Conservation (phyloP, 2,113 vertebrate species). For the Nyctibius bracteatus region DNA sequence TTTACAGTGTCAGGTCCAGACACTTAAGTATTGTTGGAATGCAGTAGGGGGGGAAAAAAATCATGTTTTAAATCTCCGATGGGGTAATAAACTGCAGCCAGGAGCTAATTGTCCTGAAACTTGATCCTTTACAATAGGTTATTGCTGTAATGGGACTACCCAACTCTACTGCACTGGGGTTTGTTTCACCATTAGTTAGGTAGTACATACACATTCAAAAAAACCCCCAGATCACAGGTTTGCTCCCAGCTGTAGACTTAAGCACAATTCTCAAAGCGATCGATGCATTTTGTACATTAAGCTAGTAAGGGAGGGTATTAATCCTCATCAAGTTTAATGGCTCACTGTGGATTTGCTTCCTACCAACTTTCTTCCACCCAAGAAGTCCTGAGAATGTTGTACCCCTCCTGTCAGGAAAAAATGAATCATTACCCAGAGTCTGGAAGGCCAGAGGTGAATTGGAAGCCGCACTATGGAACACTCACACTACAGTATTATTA, state of each 20-base stretch:
- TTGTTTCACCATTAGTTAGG: slow-evolving; percentile 75
- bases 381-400: slow-evolving; percentile 67
- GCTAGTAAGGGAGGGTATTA: slow-evolving; percentile 71
- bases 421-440: slow-evolving; percentile 73
- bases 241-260: slow-evolving; percentile 68
- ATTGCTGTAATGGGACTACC: slow-evolving; percentile 77
- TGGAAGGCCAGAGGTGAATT: slow-evolving; percentile 67
- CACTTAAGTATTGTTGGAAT: slow-evolving; percentile 79
- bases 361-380: slow-evolving; percentile 77
- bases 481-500: slow-evolving; percentile 61
- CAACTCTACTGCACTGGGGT: slow-evolving; percentile 69
- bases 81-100: slow-evolving; percentile 81
- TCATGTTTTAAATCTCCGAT: slow-evolving; percentile 80
- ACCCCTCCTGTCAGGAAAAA: slow-evolving; percentile 69
- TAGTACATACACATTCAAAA: slow-evolving; percentile 62
- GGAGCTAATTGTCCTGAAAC: slow-evolving; percentile 85
- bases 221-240: slow-evolving; percentile 69
- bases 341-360: slow-evolving; percentile 69
- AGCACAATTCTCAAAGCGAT: slow-evolving; percentile 70
- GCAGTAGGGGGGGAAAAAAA: slow-evolving; percentile 55
- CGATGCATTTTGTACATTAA: slow-evolving; percentile 71
- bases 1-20: slow-evolving; percentile 77
- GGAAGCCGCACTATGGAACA: slow-evolving; percentile 60
- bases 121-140: slow-evolving; percentile 80
- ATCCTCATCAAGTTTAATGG: slow-evolving; percentile 79